phyloP scores from a whole-genome alignment of 2,113 vertebrate species.

The Cynoglossus semilaevis region DNA sequence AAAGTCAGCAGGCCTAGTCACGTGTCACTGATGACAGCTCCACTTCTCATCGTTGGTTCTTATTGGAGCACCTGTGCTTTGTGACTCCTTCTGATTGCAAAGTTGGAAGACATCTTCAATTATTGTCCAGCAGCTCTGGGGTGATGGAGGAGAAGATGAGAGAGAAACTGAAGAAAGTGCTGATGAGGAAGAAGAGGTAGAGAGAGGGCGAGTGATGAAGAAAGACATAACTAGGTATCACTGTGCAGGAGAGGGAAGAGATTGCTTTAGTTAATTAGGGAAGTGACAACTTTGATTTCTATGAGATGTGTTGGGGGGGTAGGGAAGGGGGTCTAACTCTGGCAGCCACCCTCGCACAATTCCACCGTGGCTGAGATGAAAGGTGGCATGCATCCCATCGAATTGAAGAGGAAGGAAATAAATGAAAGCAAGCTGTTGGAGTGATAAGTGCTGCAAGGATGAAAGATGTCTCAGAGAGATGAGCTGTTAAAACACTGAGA shows the following conservation, averaged over 20 bases:
- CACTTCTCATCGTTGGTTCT: slow-evolving; percentile 26
- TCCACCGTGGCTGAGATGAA: slow-evolving; percentile 55
- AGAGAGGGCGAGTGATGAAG: slow-evolving; percentile 5
- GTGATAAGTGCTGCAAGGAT: slow-evolving; percentile 46
- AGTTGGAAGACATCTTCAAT: slow-evolving; percentile 62
- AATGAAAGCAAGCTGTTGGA: slow-evolving; percentile 34
- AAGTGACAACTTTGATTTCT: slow-evolving; percentile 69
- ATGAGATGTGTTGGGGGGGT: slow-evolving; percentile 23
- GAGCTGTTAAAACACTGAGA: slow-evolving; percentile 33
- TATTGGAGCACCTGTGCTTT: slow-evolving; percentile 49
- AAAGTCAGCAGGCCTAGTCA: slow-evolving; percentile 28
- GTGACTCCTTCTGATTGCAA: slow-evolving; percentile 52
- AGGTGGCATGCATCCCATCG: slow-evolving; percentile 33
- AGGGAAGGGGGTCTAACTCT: slow-evolving; percentile 19
- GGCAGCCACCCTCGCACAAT: slow-evolving; percentile 44
- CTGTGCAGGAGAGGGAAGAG: slow-evolving; percentile 54
- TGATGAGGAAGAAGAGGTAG: slow-evolving; percentile 26
- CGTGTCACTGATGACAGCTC: slow-evolving; percentile 33
- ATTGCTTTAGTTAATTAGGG: slow-evolving; percentile 72
- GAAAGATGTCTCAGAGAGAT: slow-evolving; percentile 40
- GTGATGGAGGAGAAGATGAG: slow-evolving; percentile 35
- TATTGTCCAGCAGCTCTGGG: slow-evolving; percentile 57
- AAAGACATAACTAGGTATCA: slow-evolving; percentile 37
- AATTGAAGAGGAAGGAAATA: slow-evolving; percentile 12
- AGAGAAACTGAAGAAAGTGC: slow-evolving; percentile 24